Percentiles rank a stretch among this genome's conserved stretches.
These are phyloP conservation scores for Xiphydria camelus DNA, from an alignment of 2,888 invertebrate species.

Conservation along the genomic window DNA sequence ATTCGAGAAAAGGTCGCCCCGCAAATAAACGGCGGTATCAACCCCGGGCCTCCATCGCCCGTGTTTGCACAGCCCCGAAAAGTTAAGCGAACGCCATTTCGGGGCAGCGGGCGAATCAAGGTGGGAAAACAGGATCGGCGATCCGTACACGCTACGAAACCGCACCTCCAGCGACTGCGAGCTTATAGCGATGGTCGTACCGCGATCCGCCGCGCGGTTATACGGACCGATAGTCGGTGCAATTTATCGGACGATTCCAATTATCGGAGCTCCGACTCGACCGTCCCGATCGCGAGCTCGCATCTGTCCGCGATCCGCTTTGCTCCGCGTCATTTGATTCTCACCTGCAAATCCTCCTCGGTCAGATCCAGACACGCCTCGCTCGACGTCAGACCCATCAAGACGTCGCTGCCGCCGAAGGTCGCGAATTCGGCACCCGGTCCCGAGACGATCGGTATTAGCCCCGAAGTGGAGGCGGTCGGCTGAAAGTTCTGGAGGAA, in stretches of 20 bases:
- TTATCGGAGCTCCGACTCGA: conserved; percentile 23
- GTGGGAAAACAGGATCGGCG: no score
- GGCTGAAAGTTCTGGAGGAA: conserved; percentile 62
- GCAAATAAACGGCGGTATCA: no score
- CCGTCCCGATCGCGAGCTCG: conserved; percentile 1
- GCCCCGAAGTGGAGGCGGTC: conserved; percentile 61
- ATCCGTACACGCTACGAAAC: no score
- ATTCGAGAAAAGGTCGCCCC: no score
- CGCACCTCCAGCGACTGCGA: no score
- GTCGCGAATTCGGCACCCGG: conserved; percentile 81
- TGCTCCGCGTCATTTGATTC: not conserved
- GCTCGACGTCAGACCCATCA: conserved; percentile 81
- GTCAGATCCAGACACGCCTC: conserved; percentile 61
- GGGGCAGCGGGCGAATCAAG: no score
- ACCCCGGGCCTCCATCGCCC: no score
- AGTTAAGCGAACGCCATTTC: conserved; percentile 22
- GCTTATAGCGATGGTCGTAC: no score
- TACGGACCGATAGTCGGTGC: conserved; percentile 28
- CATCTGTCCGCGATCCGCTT: not conserved
- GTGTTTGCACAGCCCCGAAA: no score
- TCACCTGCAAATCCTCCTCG: conserved; percentile 55
- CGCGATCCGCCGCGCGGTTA: no score
- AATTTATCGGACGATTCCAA: conserved; percentile 37
- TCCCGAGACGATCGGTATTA: conserved; percentile 69
- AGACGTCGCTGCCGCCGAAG: conserved; percentile 79